Conservation (phyloP, 2,797 vertebrate species). For the Eidolon dupreanum region DNA sequence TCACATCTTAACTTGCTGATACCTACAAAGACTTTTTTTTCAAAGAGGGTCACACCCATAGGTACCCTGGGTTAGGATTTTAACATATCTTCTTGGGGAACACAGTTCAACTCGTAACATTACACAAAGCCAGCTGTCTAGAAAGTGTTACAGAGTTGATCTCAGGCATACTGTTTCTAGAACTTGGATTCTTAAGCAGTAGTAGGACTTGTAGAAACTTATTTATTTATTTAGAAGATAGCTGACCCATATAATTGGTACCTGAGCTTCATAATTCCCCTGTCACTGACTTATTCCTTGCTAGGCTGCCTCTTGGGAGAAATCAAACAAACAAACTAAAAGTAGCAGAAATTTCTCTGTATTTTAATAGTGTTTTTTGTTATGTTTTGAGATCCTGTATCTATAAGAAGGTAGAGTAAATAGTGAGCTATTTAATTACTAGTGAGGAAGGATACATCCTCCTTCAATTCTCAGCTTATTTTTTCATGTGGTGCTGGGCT, state of each 20-base stretch:
- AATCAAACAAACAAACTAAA: background rate
- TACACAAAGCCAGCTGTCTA: background rate
- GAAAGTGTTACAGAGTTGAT: background rate
- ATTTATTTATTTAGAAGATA: background rate
- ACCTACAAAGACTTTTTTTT: background rate
- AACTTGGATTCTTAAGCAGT: background rate
- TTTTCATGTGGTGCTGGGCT: background rate
- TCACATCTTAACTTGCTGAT: background rate
- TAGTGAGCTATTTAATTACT: background rate
- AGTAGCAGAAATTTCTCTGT: background rate
- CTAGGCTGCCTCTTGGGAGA: background rate
- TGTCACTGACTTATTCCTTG: background rate
- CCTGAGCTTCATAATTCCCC: background rate
- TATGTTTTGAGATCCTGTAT: conserved; percentile 7
- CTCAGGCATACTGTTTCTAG: background rate
- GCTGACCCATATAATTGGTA: background rate
- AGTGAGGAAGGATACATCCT: background rate
- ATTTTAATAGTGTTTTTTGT: background rate
- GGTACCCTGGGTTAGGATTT: background rate
- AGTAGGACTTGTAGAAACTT: background rate
- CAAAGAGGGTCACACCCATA: background rate
- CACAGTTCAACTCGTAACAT: background rate
- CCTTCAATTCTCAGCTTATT: background rate
- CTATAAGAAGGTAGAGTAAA: background rate
- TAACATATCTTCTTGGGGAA: background rate